Conservation (phyloP, 2,888 invertebrate genomes). For the Dynastes hyllus region DNA sequence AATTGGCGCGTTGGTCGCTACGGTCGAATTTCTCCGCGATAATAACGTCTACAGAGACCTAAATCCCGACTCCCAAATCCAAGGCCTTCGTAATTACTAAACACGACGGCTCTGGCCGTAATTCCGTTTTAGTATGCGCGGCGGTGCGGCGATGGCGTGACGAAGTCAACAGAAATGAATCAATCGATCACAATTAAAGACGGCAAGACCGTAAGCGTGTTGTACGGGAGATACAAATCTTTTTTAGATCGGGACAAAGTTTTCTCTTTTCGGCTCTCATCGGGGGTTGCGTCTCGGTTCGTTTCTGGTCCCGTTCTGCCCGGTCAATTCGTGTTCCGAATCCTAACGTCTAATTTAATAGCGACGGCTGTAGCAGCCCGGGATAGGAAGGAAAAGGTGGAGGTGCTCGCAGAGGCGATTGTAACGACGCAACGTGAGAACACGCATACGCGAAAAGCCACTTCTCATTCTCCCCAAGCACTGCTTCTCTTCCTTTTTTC, state of each 20-base stretch:
- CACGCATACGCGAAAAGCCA: conserved; percentile 26
- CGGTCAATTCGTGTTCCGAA: conserved; percentile 45
- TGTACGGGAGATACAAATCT: conserved; percentile 43
- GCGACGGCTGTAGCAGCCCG: background rate
- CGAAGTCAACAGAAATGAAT: conserved; percentile 60
- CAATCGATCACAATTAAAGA: conserved; percentile 64
- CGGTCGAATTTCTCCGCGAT: background rate
- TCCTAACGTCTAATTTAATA: conserved; percentile 46
- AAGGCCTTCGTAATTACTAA: conserved; percentile 35
- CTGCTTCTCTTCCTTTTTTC: background rate
- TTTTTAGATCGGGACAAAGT: conserved; percentile 33
- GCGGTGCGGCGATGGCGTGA: conserved; percentile 55
- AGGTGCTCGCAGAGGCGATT: background rate
- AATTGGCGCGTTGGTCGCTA: background rate
- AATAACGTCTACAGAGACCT: background rate
- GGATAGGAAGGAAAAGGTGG: background rate
- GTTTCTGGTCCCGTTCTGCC: conserved; percentile 1
- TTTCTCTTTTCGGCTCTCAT: background rate
- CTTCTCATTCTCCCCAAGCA: background rate
- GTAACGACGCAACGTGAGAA: background rate
- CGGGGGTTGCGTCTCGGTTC: background rate
- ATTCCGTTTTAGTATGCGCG: conserved; percentile 55
- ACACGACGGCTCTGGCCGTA: conserved; percentile 24
- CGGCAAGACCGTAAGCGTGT: conserved; percentile 37
- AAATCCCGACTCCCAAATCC: background rate